These are phyloP conservation scores for Parelbella ahira DNA, from an alignment of 2,888 invertebrate species.

Conservation along the genomic window DNA sequence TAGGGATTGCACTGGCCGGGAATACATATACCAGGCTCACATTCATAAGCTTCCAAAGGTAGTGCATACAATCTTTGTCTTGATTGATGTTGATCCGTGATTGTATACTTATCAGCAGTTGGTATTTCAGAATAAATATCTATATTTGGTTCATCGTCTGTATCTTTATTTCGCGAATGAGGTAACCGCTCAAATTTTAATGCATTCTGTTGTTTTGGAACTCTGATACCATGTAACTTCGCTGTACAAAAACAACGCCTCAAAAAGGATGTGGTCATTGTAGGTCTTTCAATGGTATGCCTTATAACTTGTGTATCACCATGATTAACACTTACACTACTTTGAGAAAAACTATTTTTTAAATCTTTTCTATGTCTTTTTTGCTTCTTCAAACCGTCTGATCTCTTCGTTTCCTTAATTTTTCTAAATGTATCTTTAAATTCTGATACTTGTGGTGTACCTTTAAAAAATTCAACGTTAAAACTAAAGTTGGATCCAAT, in stretches of 20 bases:
- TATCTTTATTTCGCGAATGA: too few relatives aligned
- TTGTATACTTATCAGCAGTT: too few relatives aligned
- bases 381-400: too few relatives aligned
- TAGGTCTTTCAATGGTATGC: background rate
- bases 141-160: too few relatives aligned
- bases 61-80: too few relatives aligned
- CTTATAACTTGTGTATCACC: background rate
- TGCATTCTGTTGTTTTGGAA: background rate
- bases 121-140: too few relatives aligned
- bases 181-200: too few relatives aligned
- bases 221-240: background rate
- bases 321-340: background rate
- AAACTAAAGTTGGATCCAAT: conserved; percentile 41
- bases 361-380: background rate
- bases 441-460: conserved; percentile 1
- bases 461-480: conserved; percentile 41
- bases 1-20: conserved; percentile 43
- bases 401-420: too few relatives aligned
- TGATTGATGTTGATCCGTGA: too few relatives aligned
- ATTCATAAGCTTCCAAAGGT: conserved; percentile 39
- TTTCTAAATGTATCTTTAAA: too few relatives aligned
- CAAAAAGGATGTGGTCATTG: conserved; percentile 1
- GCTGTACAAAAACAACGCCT: conserved; percentile 12
- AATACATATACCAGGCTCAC: conserved; percentile 43
- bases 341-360: background rate